Percentiles rank a stretch among this genome's conserved stretches.
phyloP scores from a whole-genome alignment of 2,113 vertebrate species.

The Cygnus atratus region DNA sequence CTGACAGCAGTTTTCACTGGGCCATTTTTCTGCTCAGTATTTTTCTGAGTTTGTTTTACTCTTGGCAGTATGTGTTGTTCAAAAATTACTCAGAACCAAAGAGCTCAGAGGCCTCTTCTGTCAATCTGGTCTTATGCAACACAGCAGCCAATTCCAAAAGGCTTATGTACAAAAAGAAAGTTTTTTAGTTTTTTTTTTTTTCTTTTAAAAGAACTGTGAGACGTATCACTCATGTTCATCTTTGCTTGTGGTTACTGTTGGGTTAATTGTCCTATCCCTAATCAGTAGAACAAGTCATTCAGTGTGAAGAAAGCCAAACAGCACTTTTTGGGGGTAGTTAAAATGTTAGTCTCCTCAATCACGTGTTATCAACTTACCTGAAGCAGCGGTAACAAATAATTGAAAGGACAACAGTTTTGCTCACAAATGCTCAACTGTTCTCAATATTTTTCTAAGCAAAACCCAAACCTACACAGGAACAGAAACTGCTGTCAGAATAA shows the following conservation, averaged over 20 bases:
- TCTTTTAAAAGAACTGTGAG: not conserved
- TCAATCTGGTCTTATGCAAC: not conserved
- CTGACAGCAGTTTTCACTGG: not conserved
- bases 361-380: not conserved
- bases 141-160: not conserved
- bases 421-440: not conserved
- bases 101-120: not conserved
- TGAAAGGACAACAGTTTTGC: not conserved
- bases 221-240: not conserved
- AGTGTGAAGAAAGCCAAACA: not conserved
- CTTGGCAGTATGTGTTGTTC: not conserved
- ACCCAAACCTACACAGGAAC: not conserved
- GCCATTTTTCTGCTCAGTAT: not conserved
- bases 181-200: no score
- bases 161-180: not conserved
- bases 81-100: not conserved
- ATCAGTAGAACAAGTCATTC: not conserved
- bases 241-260: not conserved
- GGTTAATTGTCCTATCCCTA: accelerated
- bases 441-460: not conserved
- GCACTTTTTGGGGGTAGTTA: not conserved
- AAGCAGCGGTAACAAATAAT: not conserved
- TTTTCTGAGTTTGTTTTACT: not conserved
- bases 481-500: not conserved
- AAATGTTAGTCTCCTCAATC: not conserved